Percentiles rank a stretch among this genome's conserved stretches.
phyloP scores from a whole-genome alignment of 2,113 vertebrate species.

The Rhinopomastus cyanomelas region DNA sequence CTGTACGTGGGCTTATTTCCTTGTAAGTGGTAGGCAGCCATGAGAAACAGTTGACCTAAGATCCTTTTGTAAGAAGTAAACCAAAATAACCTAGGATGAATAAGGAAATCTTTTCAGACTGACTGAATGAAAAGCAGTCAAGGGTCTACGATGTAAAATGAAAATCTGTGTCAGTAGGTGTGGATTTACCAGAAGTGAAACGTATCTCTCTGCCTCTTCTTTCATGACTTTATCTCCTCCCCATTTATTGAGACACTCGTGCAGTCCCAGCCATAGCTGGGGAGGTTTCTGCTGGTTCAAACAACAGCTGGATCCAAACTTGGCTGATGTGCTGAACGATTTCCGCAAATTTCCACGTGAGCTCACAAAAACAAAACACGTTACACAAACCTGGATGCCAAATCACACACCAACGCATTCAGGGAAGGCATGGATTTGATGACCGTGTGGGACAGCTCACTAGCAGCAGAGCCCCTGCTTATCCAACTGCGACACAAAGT shows the following conservation, averaged over 20 bases:
- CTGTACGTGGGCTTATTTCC: neutral
- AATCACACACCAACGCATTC: constrained; percentile 21
- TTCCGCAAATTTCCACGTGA: neutral
- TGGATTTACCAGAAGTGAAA: neutral
- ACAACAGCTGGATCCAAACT: neutral
- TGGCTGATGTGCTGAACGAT: neutral
- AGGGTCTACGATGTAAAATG: neutral
- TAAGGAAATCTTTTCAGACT: neutral
- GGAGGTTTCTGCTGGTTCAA: neutral
- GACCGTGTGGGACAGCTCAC: constrained; percentile 7
- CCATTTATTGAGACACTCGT: neutral
- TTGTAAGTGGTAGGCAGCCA: neutral
- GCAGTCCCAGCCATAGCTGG: neutral
- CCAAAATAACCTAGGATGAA: neutral
- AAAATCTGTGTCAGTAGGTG: neutral
- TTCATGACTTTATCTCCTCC: neutral
- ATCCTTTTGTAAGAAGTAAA: neutral
- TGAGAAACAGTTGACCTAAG: neutral
- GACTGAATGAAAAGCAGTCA: neutral
- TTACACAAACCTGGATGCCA: neutral
- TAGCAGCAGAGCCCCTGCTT: constrained; percentile 44
- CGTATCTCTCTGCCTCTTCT: neutral
- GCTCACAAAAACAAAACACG: neutral
- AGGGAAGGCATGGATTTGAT: constrained; percentile 43
- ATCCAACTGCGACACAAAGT: constrained; percentile 55